Conservation (phyloP, 2,888 invertebrate species). For the Eretmocerus hayati region DNA sequence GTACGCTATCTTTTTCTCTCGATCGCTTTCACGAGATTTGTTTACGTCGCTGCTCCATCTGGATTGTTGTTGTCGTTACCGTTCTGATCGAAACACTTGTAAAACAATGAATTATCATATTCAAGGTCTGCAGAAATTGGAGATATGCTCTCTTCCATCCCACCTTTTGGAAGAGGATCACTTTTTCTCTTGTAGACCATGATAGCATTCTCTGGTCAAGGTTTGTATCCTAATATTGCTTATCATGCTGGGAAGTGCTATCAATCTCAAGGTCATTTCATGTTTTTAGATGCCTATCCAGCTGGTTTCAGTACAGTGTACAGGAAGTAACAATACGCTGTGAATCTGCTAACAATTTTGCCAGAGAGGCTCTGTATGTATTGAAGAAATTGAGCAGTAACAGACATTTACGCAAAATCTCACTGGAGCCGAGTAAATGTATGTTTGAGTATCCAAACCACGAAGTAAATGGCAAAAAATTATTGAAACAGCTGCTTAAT, state of each 20-base stretch:
- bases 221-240: constrained; percentile 27
- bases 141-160: constrained; percentile 48
- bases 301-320: constrained; percentile 44
- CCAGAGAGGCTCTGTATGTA: constrained; percentile 37
- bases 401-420: constrained; percentile 41
- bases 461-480: constrained; percentile 19
- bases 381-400: constrained; percentile 41
- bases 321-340: constrained; percentile 46
- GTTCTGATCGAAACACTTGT: too few species aligned
- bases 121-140: constrained; percentile 52
- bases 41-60: too few species aligned
- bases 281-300: constrained; percentile 37
- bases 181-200: constrained; percentile 41
- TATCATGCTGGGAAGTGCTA: not conserved
- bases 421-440: constrained; percentile 41
- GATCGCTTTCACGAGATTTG: too few species aligned
- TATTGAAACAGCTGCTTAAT: constrained; percentile 42
- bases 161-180: constrained; percentile 46
- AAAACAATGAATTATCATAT: too few species aligned
- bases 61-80: constrained; percentile 1
- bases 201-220: constrained; percentile 41
- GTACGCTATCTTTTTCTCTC: too few species aligned
- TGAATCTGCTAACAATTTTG: constrained; percentile 38
- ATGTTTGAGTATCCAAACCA: constrained; percentile 32
- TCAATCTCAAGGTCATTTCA: not conserved